Evolutionary conservation across 2,113 vertebrate species (phyloP).

Genomic region (Rhea pennata): DNA sequence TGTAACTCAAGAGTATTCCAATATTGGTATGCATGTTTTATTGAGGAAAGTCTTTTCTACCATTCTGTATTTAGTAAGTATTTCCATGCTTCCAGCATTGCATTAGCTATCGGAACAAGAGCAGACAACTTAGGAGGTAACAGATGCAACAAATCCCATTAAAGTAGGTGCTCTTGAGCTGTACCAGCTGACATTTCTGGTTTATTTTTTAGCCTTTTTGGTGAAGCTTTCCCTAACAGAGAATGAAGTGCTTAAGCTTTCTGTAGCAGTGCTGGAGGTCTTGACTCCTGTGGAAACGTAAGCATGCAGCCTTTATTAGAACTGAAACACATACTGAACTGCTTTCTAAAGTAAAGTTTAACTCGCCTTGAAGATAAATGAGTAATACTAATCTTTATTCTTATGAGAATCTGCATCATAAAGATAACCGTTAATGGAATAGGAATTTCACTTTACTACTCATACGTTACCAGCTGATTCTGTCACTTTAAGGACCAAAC

Average conservation of each 20-base stretch:
- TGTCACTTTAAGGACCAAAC: background rate
- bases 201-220: constrained; percentile 3
- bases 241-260: constrained; percentile 17
- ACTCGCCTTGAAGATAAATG: background rate
- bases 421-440: background rate
- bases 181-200: background rate
- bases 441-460: background rate
- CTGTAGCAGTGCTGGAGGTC: background rate
- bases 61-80: background rate
- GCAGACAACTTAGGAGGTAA: background rate
- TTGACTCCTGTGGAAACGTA: background rate
- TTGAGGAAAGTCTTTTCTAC: background rate
- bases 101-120: background rate
- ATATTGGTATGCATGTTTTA: background rate
- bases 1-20: background rate
- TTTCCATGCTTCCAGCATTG: background rate
- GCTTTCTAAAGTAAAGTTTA: background rate
- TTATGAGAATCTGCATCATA: background rate
- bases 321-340: background rate
- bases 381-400: background rate
- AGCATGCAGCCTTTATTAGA: background rate
- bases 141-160: background rate
- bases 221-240: background rate
- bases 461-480: background rate
- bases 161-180: background rate